Evolutionary conservation across 2,888 invertebrate species (phyloP), one percentile per base, ranked within the genome.

Genomic region (Slavum lentiscoides): DNA sequence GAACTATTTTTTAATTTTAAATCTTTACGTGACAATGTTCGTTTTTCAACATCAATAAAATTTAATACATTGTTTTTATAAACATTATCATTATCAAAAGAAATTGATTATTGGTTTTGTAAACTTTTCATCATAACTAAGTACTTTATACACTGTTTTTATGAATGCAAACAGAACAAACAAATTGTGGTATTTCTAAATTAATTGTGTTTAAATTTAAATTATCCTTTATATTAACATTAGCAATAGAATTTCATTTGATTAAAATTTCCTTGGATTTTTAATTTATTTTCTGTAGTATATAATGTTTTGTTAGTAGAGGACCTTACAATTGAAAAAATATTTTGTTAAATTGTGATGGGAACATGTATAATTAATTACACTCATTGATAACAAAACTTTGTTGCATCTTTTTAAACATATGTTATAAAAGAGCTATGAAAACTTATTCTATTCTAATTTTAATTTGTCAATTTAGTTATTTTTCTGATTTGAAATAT

Each of bases 321-420:
- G 68, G 30, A 68, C 30, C 68, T 68, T 17, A n/a, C 59, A 58
- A 61, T 5, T 49, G 68, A 49, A 39, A 61, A n/a, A 9, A 59
- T 59, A 30, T 76, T 68, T 68, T 21, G 59, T 76, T n/a, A n/a
- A 30, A 17, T 61, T 49, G 49, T n/a, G 68, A 8, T 66, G 55
- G 58, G 74, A 39, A 58, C 13, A 58, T 19, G 68, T 49, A 69
- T 49, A 61, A 30, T 43, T 19, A 30, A 68, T 62, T 43, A 23
- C 13, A 69, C 69, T 62, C 15, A 77, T 69, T 70, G 77, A 77
- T 70, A 77, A 69, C 17, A 77, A 70, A 53, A 70, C 53, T 70
- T 77, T 62, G 62, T 62, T 43, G 66, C 69, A 77, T 77, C 61
- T 30, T 70, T 37, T 69, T 77, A 69, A 39, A 62, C 69, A 55